Percentiles rank a stretch among this genome's conserved stretches.
Conservation (phyloP, 2,113 vertebrate genomes). For the Bujurquina vittata region DNA sequence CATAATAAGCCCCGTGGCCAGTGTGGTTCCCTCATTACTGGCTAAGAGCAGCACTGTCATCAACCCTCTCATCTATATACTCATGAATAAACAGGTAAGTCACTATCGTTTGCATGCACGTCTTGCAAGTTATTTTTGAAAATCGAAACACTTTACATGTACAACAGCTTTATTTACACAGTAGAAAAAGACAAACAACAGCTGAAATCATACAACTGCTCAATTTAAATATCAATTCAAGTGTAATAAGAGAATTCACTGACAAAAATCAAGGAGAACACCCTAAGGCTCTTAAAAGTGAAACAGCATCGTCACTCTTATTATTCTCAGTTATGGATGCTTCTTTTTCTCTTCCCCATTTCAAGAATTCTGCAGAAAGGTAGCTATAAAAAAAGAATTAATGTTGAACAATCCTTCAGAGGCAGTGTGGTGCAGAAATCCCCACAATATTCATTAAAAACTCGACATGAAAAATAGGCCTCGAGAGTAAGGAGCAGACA, state of each 20-base stretch:
- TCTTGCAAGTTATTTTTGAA: not conserved
- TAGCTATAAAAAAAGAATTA: constrained; percentile 24
- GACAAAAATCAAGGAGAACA: constrained; percentile 55
- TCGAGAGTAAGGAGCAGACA: constrained; percentile 8
- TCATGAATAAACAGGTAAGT: constrained; percentile 87
- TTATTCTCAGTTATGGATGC: constrained; percentile 22
- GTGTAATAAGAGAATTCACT: constrained; percentile 64
- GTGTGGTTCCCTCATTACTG: constrained; percentile 83
- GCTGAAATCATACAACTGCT: constrained; percentile 72
- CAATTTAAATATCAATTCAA: constrained; percentile 76
- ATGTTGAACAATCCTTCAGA: constrained; percentile 42
- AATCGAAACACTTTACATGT: constrained; percentile 28
- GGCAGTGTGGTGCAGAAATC: constrained; percentile 55
- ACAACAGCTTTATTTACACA: constrained; percentile 79
- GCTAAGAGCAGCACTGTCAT: constrained; percentile 90
- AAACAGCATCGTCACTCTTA: constrained; percentile 46
- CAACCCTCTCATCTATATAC: constrained; percentile 88
- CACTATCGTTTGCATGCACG: not conserved
- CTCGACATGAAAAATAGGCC: constrained; percentile 37
- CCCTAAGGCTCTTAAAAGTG: constrained; percentile 66
- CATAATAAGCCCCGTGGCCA: constrained; percentile 82
- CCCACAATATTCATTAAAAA: constrained; percentile 43
- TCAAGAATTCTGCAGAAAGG: not conserved
- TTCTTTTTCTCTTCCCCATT: constrained; percentile 23
- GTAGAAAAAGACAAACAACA: constrained; percentile 71